Conservation (phyloP, 1,140 invertebrate genomes). For the Drosophila pallidifrons region DNA sequence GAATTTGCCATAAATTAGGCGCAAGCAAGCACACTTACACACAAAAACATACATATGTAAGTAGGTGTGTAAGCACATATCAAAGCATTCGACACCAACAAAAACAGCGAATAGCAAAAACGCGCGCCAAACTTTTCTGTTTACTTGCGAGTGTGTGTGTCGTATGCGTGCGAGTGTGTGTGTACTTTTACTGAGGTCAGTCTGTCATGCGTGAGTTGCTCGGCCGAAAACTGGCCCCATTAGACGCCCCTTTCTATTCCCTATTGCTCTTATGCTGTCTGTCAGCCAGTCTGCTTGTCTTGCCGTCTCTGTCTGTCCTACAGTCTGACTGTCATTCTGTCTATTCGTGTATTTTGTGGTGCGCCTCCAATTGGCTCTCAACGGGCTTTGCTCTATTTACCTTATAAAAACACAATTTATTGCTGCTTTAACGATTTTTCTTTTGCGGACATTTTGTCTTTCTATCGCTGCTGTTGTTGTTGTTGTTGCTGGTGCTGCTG, state of each 20-base stretch:
- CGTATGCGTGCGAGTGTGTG: conserved; percentile 25
- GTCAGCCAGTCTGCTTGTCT: background rate
- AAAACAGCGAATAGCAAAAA: conserved; percentile 35
- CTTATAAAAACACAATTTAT: conserved; percentile 82
- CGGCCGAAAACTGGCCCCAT: conserved; percentile 26
- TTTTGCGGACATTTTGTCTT: conserved; percentile 52
- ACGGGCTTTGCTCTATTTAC: conserved; percentile 79
- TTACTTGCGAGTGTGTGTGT: conserved; percentile 14
- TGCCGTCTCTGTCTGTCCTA: background rate
- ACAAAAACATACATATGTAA: background rate
- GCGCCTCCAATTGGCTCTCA: conserved; percentile 73
- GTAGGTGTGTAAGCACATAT: conserved; percentile 25
- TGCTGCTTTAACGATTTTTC: conserved; percentile 74
- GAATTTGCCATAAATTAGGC: conserved; percentile 79
- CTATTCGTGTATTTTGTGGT: conserved; percentile 70
- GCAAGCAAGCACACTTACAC: conserved; percentile 22
- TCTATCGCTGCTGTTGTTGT: conserved; percentile 18
- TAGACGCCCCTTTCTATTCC: conserved; percentile 2
- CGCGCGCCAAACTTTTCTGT: conserved; percentile 54
- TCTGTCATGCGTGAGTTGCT: conserved; percentile 63
- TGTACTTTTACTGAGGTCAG: conserved; percentile 52
- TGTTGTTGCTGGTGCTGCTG: conserved; percentile 17
- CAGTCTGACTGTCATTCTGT: conserved; percentile 30
- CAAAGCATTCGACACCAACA: conserved; percentile 48
- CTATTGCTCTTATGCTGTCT: conserved; percentile 12